phyloP scores from a whole-genome alignment of 2,888 invertebrate species.

The Chrysodeixis includens region DNA sequence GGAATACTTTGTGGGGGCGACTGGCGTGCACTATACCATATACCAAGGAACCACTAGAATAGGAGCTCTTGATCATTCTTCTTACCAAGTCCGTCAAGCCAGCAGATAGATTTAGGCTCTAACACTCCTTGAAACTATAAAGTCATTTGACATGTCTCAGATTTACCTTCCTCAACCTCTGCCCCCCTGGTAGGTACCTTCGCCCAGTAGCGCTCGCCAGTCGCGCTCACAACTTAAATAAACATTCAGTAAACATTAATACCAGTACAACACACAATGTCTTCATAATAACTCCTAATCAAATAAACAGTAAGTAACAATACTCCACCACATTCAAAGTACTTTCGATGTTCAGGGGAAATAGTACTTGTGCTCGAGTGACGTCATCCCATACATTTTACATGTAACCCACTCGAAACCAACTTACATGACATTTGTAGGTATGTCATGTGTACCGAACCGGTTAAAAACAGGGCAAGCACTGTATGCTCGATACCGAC shows the following conservation, averaged over 20 bases:
- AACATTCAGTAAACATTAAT: conserved; percentile 66
- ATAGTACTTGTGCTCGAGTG: conserved; percentile 7
- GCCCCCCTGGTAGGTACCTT: neutral
- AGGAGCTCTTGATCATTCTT: neutral
- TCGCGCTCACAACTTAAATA: conserved; percentile 58
- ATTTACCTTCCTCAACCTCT: neutral
- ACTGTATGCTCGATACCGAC: conserved; percentile 7
- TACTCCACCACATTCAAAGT: conserved; percentile 32
- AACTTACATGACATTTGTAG: neutral
- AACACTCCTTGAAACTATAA: no score
- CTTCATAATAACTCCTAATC: conserved; percentile 65
- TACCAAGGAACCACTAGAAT: neutral
- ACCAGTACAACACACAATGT: conserved; percentile 71
- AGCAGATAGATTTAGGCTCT: neutral
- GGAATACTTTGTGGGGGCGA: conserved; percentile 64
- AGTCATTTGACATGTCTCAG: no score
- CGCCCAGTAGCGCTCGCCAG: conserved; percentile 32
- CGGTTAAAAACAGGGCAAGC: conserved; percentile 10
- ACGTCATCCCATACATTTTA: conserved; percentile 36
- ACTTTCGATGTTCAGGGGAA: conserved; percentile 31
- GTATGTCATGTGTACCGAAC: neutral
- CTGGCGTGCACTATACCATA: conserved; percentile 37
- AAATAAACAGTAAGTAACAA: conserved; percentile 40
- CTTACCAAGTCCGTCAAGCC: neutral
- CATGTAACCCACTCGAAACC: conserved; percentile 6